These are phyloP conservation scores for Cyphomyrus discorhynchus DNA, from an alignment of 2,113 vertebrate genomes.

Conservation along the genomic window DNA sequence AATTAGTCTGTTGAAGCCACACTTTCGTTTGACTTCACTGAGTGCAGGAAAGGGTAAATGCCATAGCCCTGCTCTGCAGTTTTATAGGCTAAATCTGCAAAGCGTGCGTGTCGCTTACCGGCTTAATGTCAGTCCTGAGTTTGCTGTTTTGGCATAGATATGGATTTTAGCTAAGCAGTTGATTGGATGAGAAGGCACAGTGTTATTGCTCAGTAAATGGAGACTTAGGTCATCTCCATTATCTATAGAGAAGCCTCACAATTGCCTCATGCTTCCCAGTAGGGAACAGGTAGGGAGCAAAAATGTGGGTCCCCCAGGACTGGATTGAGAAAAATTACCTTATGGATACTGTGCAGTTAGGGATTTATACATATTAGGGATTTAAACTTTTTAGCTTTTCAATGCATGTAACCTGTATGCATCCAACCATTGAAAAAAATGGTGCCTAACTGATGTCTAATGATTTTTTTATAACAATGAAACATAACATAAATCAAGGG, in stretches of 20 bases:
- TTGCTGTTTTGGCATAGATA: not conserved
- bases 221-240: not conserved
- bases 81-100: not conserved
- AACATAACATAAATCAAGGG: not conserved
- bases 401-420: not conserved
- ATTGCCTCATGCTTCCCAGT: too few relatives aligned
- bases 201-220: not conserved
- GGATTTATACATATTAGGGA: not conserved
- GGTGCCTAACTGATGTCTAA: not conserved
- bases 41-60: slow-evolving; percentile 49
- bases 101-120: not conserved
- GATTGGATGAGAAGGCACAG: not conserved
- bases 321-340: not conserved
- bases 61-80: not conserved
- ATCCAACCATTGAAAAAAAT: slow-evolving; percentile 4
- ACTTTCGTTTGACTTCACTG: slow-evolving; percentile 47
- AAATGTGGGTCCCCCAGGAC: not conserved
- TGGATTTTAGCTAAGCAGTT: not conserved
- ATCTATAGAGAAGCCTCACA: not conserved
- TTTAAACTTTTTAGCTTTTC: not conserved
- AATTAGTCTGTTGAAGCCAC: slow-evolving; percentile 42
- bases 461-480: not conserved
- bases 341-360: not conserved
- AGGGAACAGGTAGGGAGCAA: too few relatives aligned
- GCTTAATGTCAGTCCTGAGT: not conserved